Evolutionary conservation across 2,888 invertebrate species (phyloP).

Genomic region (Drosophila anomelani): DNA sequence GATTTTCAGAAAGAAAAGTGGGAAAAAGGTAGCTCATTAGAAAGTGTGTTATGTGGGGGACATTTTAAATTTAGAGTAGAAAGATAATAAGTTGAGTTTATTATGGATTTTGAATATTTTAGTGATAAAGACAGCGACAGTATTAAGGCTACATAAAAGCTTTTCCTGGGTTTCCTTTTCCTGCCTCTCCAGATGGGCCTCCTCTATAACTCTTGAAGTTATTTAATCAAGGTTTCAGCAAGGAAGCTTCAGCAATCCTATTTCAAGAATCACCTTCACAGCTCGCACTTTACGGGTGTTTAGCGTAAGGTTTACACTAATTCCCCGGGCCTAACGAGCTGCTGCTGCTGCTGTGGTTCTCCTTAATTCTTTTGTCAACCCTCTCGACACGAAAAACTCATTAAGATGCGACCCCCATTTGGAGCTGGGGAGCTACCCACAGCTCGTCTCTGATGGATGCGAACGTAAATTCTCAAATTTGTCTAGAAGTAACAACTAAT

Average conservation of each 20-base stretch:
- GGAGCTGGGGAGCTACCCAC: background rate
- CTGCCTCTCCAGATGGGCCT: too few relatives aligned
- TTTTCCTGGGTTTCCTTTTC: background rate
- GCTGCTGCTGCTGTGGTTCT: constrained; percentile 21
- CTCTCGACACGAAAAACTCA: constrained; percentile 68
- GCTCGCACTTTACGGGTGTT: constrained; percentile 21
- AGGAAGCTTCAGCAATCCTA: background rate
- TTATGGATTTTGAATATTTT: background rate
- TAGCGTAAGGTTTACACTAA: constrained; percentile 44
- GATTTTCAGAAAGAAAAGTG: background rate
- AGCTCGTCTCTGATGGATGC: constrained; percentile 27
- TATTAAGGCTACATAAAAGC: too few relatives aligned
- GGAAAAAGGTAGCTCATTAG: background rate
- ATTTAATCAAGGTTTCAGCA: background rate
- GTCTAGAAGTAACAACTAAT: constrained; percentile 68
- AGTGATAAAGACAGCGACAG: background rate
- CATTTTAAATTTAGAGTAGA: background rate
- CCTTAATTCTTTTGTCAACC: constrained; percentile 42
- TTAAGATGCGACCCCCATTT: constrained; percentile 49
- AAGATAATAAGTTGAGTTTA: background rate
- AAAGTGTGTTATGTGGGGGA: background rate
- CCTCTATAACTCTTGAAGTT: background rate
- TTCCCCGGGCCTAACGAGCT: constrained; percentile 45
- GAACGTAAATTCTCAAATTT: constrained; percentile 64
- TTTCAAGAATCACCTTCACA: background rate